Evolutionary conservation across 2,797 vertebrate species (phyloP).

Genomic region (Kryptopterus vitreolus): DNA sequence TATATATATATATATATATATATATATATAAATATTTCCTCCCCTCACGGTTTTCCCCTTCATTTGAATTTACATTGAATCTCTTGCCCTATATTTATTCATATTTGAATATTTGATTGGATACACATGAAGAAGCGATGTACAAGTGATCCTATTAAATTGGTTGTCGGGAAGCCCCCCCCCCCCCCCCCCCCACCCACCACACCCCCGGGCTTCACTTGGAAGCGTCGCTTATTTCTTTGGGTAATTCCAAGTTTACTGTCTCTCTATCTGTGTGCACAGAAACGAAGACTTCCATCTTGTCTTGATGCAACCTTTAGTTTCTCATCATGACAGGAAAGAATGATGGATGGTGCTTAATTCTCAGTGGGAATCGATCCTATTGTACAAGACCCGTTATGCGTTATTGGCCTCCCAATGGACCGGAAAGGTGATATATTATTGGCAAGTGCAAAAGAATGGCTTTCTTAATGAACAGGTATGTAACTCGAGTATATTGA

Average conservation of each 20-base stretch:
- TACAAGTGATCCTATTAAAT: too few relatives aligned
- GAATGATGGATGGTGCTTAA: background rate
- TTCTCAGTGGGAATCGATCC: constrained; percentile 13
- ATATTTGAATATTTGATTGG: background rate
- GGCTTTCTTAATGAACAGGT: constrained; percentile 29
- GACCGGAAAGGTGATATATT: constrained; percentile 18
- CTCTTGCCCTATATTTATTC: background rate
- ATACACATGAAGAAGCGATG: too few relatives aligned
- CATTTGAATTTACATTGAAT: too few relatives aligned
- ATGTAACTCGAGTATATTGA: constrained; percentile 18
- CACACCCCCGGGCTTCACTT: too few relatives aligned
- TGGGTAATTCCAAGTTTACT: background rate
- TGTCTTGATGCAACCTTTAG: constrained; percentile 13
- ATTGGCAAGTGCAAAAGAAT: constrained; percentile 6
- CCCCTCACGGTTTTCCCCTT: too few relatives aligned
- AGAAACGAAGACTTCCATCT: background rate
- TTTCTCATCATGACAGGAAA: constrained; percentile 1
- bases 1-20: too few relatives aligned
- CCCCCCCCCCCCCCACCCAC: too few relatives aligned
- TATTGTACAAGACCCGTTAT: background rate
- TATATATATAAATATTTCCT: too few relatives aligned
- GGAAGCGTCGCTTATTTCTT: background rate
- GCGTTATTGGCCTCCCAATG: constrained; percentile 13
- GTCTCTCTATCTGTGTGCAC: background rate
- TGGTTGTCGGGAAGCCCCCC: too few relatives aligned